Base-by-base conservation (phyloP, 2,113 vertebrate genomes). In the Australoheros scitulus region DNA sequence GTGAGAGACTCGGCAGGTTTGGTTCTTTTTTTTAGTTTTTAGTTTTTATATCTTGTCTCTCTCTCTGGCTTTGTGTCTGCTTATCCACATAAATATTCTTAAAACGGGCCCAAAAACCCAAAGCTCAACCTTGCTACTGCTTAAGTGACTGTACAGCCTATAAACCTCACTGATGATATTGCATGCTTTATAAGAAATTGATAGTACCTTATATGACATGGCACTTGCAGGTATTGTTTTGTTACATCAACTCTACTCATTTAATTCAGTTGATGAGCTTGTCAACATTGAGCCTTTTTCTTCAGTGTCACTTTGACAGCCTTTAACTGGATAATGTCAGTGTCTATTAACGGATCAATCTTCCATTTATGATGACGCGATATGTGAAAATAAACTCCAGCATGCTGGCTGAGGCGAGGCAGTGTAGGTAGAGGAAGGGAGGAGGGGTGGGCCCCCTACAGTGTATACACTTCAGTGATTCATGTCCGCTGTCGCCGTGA, bases 401-500 rank as follows among this genome's bases (percentile, higher is more conserved):
- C 59, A 18, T 38, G 77, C 43, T 22, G 20, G 24, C 77, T 74
- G 26, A 29, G 20, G 47, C 75, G 52, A 36, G 57, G 61, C 50
- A 36, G 43, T 32, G 41, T 76, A 76, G 20, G 13, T 36, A 14
- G 75, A 83, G 15, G 14, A 32, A 7, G 7, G 75, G 56, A 68
- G 75, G 29, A 55, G 14, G 57, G 5, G 17, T 22, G 17, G 79
- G 83, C 83, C 88, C 86, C 87, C 81, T 41, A 61, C 80, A 65
- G 87, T 4, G 34, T 61, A 60, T 55, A 83, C 29, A n/a, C 24
- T 70, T 78, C 11, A 65, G 52, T 91, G 88, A 92, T 80, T 94
- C 86, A 91, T 8, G 11, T 60, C 85, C 15, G 43, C 79, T 70
- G 77, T 70, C 11, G 29, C 82, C 13, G 7, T 83, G 88, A 87